Conservation (phyloP, 2,113 vertebrate genomes). For the Gymnarchus niloticus region DNA sequence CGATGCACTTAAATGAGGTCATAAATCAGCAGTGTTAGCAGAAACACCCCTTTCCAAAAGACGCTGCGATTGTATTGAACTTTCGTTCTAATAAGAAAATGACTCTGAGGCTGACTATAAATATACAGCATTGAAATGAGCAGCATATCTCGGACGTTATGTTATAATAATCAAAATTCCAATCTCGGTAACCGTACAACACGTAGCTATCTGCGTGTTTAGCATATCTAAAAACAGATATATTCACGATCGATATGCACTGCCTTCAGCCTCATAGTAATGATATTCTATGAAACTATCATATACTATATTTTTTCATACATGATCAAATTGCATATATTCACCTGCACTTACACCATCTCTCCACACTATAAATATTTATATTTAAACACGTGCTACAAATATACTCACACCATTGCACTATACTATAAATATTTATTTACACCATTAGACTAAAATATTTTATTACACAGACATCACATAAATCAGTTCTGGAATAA, state of each 20-base stretch:
- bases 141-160: neutral
- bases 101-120: neutral
- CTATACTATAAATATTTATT: neutral
- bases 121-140: neutral
- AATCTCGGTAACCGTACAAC: neutral
- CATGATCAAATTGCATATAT: too few relatives aligned
- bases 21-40: slow-evolving; percentile 1
- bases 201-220: neutral
- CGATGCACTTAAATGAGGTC: neutral
- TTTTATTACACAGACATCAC: neutral
- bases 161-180: neutral
- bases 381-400: too few relatives aligned
- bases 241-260: neutral
- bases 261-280: neutral
- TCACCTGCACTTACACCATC: too few relatives aligned
- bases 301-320: too few relatives aligned
- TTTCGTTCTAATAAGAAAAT: neutral
- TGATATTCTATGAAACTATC: neutral
- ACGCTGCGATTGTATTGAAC: neutral
- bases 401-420: neutral
- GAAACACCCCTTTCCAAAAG: neutral
- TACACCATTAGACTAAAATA: neutral
- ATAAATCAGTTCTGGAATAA: neutral
- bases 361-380: too few relatives aligned
- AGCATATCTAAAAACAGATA: neutral